phyloP scores from a whole-genome alignment of 2,113 vertebrate genomes.

The Atlantisia rogersi region DNA sequence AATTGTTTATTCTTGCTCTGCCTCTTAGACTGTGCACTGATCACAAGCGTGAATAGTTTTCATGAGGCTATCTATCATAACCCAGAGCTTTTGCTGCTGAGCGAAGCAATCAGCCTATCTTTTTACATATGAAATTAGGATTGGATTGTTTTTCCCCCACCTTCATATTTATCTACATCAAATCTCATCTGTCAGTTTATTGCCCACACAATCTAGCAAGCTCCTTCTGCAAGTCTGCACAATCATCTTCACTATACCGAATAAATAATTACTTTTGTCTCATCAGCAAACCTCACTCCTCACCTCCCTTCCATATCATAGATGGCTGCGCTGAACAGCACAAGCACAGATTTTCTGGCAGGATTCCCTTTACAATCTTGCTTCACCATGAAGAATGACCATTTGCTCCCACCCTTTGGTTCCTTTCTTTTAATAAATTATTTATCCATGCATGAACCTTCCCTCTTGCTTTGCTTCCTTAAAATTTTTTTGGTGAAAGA shows the following conservation, averaged over 20 bases:
- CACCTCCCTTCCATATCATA: not conserved
- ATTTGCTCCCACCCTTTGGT: not conserved
- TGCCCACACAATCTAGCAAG: not conserved
- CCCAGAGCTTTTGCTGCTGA: not conserved
- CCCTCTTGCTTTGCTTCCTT: slow-evolving; percentile 4
- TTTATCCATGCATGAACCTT: not conserved
- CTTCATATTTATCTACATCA: slow-evolving; percentile 21
- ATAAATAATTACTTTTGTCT: not conserved
- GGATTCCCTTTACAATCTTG: not conserved
- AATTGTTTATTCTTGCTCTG: not conserved
- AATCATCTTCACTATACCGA: not conserved
- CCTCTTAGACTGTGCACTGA: not conserved
- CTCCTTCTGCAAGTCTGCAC: not conserved
- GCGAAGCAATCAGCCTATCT: not conserved
- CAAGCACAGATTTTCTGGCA: not conserved
- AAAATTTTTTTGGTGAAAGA: not conserved
- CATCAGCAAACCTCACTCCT: not conserved
- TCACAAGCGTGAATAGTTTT: not conserved
- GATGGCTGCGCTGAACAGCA: not conserved
- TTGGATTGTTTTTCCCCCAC: not conserved
- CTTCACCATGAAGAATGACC: not conserved
- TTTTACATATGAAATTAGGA: not conserved
- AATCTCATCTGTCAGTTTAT: slow-evolving; percentile 10
- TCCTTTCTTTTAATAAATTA: not conserved
- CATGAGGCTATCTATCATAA: not conserved